These are phyloP conservation scores for Parazoanthus swiftii DNA, from an alignment of 92 coral and sea anemone species.

Conservation along the genomic window DNA sequence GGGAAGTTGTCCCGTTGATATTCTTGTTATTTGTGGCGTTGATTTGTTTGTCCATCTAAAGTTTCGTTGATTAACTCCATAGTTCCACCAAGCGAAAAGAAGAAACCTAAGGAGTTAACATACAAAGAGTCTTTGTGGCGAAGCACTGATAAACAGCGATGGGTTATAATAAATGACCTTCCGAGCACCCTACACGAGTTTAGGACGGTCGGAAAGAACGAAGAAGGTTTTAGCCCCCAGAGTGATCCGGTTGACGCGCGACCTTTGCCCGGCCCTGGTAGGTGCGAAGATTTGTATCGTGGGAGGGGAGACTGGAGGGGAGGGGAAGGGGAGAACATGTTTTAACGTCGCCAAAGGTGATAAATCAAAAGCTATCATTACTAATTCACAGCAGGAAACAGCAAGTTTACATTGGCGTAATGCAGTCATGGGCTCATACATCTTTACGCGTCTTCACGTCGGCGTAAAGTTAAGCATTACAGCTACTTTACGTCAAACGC, in stretches of 20 bases:
- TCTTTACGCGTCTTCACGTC: too few relatives aligned
- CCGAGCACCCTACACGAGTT: conserved; percentile 62
- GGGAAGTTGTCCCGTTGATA: neutral
- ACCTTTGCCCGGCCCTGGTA: conserved; percentile 73
- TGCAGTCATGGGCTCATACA: too few relatives aligned
- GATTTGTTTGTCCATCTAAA: neutral
- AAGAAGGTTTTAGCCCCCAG: conserved; percentile 49
- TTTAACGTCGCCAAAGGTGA: too few relatives aligned
- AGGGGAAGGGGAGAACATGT: too few relatives aligned
- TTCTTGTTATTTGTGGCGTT: neutral
- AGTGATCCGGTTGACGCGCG: conserved; percentile 63
- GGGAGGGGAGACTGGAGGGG: too few relatives aligned
- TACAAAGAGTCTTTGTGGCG: conserved; percentile 62
- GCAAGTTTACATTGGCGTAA: too few relatives aligned
- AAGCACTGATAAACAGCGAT: conserved; percentile 46
- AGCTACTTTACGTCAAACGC: too few relatives aligned
- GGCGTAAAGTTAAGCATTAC: too few relatives aligned
- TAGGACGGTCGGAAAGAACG: conserved; percentile 69
- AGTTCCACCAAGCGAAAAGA: conserved; percentile 33
- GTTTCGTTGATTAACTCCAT: neutral
- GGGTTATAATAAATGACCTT: conserved; percentile 56
- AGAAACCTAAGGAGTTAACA: neutral
- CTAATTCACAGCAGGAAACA: too few relatives aligned
- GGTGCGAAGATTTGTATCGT: conserved; percentile 1
- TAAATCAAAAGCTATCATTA: too few relatives aligned